Base-by-base conservation (phyloP, 2,113 vertebrate genomes). In the Garra rufa region DNA sequence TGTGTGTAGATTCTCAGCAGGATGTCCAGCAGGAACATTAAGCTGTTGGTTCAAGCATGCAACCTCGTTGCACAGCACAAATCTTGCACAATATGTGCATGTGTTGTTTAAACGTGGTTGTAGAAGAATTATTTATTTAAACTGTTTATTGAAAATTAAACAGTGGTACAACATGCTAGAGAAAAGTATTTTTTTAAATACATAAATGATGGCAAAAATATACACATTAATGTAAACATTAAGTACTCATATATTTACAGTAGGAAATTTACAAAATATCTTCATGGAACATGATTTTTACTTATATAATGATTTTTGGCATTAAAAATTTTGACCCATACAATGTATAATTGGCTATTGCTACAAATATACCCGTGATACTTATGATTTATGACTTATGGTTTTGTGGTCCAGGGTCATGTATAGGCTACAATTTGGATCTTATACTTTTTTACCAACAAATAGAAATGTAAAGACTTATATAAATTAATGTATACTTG, bases 31-130 rank as follows among this genome's bases (percentile, higher is more conserved):
- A 63, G 81, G 80, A 83, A 73, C 59, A 89, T 50, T 83, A 74
- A 65, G 82, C 83, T 84, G 83, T 74, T 63, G 86, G 79, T 87
- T 85, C 87, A 67, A 89, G 87, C 88, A 82, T 80, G 88, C 44
- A 71, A 75, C 73, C 81, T 80, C 57, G 6, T 6, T 67, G 78
- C 78, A 67, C 24, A 67, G 78, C 81, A 82, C n/a, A 89, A 83
- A 89, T 81, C 79, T 34, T 86, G 19, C 52, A 81, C 70, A 85
- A 81, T 5, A 41, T 15, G 28, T 24, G 21, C 34, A 24, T 15
- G 7, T 26, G 41, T 80, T 80, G 2, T 67, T 50, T 67, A 46
- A 65, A 48, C 43, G 17, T 21, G 48, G 11, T 13, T 48, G 19
- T 8, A 67, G 5, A 50, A 50, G 4, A 48, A 30, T 50, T 28